A percentile compares a stretch with the other conserved stretches of the same genome.
phyloP scores from a whole-genome alignment of 2,888 invertebrate species.

The Caenorhabditis zanzibari region DNA sequence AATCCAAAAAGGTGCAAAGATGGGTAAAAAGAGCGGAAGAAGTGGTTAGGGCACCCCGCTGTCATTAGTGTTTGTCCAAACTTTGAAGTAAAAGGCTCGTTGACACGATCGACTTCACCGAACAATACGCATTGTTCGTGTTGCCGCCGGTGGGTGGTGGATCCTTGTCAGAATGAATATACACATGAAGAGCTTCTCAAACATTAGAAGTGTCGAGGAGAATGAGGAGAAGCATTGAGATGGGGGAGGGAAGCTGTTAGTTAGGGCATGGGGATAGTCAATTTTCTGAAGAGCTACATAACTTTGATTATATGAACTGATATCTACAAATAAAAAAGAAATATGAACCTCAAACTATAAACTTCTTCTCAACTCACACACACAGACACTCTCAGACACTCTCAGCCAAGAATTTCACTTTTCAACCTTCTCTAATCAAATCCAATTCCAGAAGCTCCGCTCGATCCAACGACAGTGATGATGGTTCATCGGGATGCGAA shows the following conservation, averaged over 20 bases:
- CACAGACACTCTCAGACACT: no score
- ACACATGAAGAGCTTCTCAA: constrained; percentile 55
- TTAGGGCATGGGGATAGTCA: no score
- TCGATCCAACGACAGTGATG: constrained; percentile 71
- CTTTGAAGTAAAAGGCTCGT: constrained; percentile 51
- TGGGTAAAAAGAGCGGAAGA: neutral
- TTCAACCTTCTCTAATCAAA: no score
- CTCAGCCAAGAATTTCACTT: no score
- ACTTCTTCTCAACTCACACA: no score
- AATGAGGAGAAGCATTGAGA: no score
- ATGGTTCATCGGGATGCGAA: constrained; percentile 75
- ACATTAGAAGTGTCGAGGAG: constrained; percentile 12
- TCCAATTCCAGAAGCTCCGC: constrained; percentile 53
- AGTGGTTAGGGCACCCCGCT: constrained; percentile 36
- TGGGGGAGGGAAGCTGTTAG: constrained; percentile 30
- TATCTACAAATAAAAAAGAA: no score
- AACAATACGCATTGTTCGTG: constrained; percentile 64
- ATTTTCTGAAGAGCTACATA: no score
- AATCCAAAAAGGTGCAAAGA: constrained; percentile 49
- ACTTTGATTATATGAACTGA: no score
- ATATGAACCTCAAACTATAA: no score
- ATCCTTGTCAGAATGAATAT: constrained; percentile 23
- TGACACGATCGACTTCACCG: constrained; percentile 42
- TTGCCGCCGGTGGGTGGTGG: constrained; percentile 11
- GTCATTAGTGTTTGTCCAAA: constrained; percentile 61